Percentiles rank a stretch among this genome's conserved stretches.
Evolutionary conservation across 2,888 invertebrate species (phyloP).

Genomic region (Agrochola circellaris): DNA sequence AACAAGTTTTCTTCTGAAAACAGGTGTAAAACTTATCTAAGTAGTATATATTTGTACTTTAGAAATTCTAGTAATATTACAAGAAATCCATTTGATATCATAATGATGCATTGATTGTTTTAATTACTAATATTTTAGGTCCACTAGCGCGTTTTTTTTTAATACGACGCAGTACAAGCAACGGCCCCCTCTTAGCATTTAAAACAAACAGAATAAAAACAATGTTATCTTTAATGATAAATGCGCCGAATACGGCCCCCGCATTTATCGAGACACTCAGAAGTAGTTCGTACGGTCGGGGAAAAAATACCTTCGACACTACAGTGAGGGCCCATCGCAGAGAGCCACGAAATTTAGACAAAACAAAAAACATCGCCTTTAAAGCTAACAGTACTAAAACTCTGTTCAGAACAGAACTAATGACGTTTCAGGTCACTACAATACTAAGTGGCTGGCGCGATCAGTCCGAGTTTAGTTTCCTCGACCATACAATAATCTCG

Average conservation of each 20-base stretch:
- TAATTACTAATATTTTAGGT: slow-evolving; percentile 49
- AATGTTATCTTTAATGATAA: slow-evolving; percentile 71
- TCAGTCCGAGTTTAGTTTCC: slow-evolving; percentile 62
- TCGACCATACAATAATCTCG: slow-evolving; percentile 74
- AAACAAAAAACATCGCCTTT: slow-evolving; percentile 43
- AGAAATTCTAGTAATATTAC: slow-evolving; percentile 36
- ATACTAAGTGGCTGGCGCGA: slow-evolving; percentile 43
- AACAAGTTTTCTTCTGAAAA: slow-evolving; percentile 33
- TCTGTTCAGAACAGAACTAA: slow-evolving; percentile 60
- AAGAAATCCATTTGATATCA: slow-evolving; percentile 43
- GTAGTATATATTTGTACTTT: slow-evolving; percentile 63
- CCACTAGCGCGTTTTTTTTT: slow-evolving; percentile 52
- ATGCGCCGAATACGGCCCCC: slow-evolving; percentile 77
- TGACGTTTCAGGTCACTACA: slow-evolving; percentile 61
- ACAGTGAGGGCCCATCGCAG: slow-evolving; percentile 22
- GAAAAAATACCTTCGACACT: slow-evolving; percentile 64
- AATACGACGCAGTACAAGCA: slow-evolving; percentile 41
- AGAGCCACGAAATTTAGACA: slow-evolving; percentile 33
- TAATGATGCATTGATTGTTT: slow-evolving; percentile 46
- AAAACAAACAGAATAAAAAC: slow-evolving; percentile 68
- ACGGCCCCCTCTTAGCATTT: slow-evolving; percentile 40
- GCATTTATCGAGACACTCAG: slow-evolving; percentile 70
- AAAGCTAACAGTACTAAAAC: slow-evolving; percentile 57
- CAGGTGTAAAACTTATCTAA: slow-evolving; percentile 54
- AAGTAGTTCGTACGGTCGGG: slow-evolving; percentile 70